Evolutionary conservation across 37 sponge, comb jelly and placozoan genomes (phyloP).

Genomic region (Ianthella basta): DNA sequence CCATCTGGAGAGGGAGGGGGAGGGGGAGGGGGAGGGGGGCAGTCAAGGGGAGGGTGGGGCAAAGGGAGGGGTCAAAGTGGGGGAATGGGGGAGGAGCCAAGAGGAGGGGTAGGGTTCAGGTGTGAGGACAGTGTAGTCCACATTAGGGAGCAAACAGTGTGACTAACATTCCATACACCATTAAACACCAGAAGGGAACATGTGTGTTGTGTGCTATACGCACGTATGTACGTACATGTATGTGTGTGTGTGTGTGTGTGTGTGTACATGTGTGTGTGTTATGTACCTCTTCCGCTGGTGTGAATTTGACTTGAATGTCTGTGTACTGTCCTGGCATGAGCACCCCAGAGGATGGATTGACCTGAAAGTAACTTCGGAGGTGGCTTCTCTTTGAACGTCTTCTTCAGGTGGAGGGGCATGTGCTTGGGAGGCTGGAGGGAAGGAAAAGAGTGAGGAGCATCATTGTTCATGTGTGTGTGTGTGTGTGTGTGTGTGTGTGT

Average conservation of each 20-base stretch:
- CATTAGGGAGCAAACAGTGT: too few species aligned
- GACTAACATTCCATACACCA: too few species aligned
- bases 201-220: not conserved
- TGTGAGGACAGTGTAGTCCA: too few species aligned
- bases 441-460: not conserved
- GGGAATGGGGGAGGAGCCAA: too few species aligned
- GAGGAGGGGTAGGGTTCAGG: too few species aligned
- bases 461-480: not conserved
- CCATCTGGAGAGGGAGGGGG: conserved; percentile 38
- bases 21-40: too few species aligned
- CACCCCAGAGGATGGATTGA: conserved; percentile 80
- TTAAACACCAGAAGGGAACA: too few species aligned
- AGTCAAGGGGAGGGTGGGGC: too few species aligned
- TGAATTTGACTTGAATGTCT: conserved; percentile 88
- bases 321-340: conserved; percentile 80
- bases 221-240: conserved; percentile 12
- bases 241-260: not conserved
- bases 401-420: conserved; percentile 77
- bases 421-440: conserved; percentile 59
- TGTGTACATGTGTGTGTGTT: not conserved
- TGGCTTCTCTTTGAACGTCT: conserved; percentile 89
- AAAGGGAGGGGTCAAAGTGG: too few species aligned
- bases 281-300: conserved; percentile 91
- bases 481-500: not conserved
- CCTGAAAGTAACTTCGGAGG: conserved; percentile 89